phyloP scores from a whole-genome alignment of 2,888 invertebrate genomes.

The Galeruca laticollis region DNA sequence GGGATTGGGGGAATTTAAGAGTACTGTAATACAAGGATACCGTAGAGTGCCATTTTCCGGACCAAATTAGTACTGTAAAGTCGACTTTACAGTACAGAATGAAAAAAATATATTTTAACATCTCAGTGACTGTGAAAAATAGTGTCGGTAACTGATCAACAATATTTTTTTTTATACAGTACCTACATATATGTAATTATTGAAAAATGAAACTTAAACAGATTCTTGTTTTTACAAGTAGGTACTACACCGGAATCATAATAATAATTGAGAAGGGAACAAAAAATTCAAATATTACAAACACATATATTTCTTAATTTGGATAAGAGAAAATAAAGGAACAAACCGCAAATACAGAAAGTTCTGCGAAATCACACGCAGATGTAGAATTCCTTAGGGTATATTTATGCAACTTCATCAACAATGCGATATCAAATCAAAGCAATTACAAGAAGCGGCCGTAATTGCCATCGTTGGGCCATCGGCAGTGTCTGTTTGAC shows the following conservation, averaged over 20 bases:
- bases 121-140: too few relatives aligned
- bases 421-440: constrained; percentile 39
- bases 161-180: too few relatives aligned
- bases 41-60: too few relatives aligned
- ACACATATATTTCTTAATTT: neutral
- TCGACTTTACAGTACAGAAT: too few relatives aligned
- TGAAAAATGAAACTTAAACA: neutral
- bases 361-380: constrained; percentile 34
- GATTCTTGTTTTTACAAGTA: neutral
- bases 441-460: constrained; percentile 35
- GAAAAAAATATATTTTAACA: too few relatives aligned
- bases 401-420: constrained; percentile 35
- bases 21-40: too few relatives aligned
- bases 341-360: constrained; percentile 16
- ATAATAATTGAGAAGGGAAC: neutral
- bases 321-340: neutral
- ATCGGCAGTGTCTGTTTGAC: constrained; percentile 25
- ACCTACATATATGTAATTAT: neutral
- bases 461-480: constrained; percentile 34
- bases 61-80: too few relatives aligned
- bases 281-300: neutral
- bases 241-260: neutral
- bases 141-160: too few relatives aligned
- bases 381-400: constrained; percentile 32
- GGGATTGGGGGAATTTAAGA: too few relatives aligned